Evolutionary conservation across 2,888 invertebrate species (phyloP).

Genomic region (Steinernema carpocapsae): DNA sequence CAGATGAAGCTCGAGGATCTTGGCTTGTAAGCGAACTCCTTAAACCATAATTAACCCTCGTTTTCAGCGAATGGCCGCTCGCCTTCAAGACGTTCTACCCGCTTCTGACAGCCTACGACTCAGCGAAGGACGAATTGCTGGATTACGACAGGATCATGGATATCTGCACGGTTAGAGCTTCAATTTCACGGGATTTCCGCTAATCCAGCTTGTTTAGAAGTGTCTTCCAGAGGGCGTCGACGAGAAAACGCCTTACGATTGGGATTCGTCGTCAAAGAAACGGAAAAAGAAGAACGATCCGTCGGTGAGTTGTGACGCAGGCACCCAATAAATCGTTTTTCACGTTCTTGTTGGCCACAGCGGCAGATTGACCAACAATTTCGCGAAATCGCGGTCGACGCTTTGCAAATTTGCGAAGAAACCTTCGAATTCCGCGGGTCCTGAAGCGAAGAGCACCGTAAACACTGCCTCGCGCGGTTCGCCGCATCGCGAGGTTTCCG

Average conservation of each 20-base stretch:
- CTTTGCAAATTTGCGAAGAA: too few relatives aligned
- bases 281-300: not conserved
- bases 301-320: not conserved
- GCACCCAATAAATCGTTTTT: too few relatives aligned
- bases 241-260: not conserved
- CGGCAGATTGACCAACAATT: too few relatives aligned
- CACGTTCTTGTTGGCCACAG: too few relatives aligned
- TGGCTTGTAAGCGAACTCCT: not conserved
- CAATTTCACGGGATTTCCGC: not conserved
- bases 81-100: not conserved
- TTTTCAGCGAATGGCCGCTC: not conserved
- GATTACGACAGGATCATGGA: not conserved
- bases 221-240: not conserved
- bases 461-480: too few relatives aligned
- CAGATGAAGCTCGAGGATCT: not conserved
- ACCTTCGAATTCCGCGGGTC: too few relatives aligned
- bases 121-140: not conserved
- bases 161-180: not conserved
- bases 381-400: too few relatives aligned
- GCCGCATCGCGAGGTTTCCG: too few relatives aligned
- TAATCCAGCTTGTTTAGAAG: not conserved
- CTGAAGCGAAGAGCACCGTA: too few relatives aligned
- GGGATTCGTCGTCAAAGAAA: not conserved
- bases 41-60: not conserved
- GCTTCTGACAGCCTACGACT: not conserved